A percentile compares a stretch with the other conserved stretches of the same genome.
phyloP scores from a whole-genome alignment of 2,888 invertebrate species.

The Brassicogethes aeneus region DNA sequence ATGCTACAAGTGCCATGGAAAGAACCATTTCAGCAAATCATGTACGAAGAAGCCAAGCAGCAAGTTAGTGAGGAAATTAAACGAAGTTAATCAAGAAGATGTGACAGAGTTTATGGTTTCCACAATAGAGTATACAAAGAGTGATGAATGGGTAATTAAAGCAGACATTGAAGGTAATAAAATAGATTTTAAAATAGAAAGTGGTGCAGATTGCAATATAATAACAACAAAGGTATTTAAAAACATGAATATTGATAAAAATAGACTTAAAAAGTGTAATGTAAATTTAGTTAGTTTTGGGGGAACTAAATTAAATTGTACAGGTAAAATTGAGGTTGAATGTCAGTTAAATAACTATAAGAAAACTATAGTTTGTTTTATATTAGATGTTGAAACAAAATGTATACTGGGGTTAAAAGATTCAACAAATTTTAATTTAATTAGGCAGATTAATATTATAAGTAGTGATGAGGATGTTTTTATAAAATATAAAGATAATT shows the following conservation, averaged over 20 bases:
- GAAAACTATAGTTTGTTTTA: too few species aligned
- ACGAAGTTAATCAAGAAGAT: too few species aligned
- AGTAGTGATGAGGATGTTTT: constrained; percentile 1
- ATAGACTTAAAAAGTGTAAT: background rate
- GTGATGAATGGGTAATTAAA: background rate
- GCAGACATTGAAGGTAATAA: background rate
- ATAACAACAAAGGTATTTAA: background rate
- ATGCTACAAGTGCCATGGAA: constrained; percentile 8
- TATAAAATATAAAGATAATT: constrained; percentile 9
- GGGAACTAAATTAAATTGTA: background rate
- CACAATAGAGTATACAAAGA: background rate
- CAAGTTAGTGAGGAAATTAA: too few species aligned
- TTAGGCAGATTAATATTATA: constrained; percentile 6
- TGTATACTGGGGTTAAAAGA: too few species aligned
- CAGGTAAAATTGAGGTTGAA: too few species aligned
- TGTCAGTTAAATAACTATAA: too few species aligned
- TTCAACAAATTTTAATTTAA: constrained; percentile 6
- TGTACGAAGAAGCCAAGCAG: background rate
- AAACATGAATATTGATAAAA: background rate
- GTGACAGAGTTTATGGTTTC: background rate
- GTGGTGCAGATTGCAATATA: background rate
- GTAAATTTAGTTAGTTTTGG: background rate
- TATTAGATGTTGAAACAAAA: too few species aligned
- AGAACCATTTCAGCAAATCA: constrained; percentile 10
- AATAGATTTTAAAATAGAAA: background rate